These are phyloP conservation scores for Catostylus mosaicus DNA, from an alignment of 30 jellyfish, hydroid and myxozoan genomes.

Conservation along the genomic window DNA sequence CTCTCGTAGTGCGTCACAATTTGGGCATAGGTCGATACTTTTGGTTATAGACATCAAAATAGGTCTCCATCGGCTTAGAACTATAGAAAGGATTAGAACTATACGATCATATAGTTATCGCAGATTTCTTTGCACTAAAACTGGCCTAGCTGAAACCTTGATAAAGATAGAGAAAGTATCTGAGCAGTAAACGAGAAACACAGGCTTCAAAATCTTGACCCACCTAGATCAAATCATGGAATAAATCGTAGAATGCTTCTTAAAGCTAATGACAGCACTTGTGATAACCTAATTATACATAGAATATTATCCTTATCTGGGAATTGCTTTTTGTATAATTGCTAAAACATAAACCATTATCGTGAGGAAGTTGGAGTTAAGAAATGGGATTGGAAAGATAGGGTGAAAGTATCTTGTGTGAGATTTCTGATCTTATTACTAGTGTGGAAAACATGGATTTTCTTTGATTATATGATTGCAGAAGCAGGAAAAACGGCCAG, in stretches of 20 bases:
- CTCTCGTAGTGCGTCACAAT: too few relatives aligned
- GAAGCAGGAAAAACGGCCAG: background rate
- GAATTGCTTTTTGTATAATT: background rate
- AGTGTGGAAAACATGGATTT: background rate
- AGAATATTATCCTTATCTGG: background rate
- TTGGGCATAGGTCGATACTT: too few relatives aligned
- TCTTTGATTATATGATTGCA: background rate
- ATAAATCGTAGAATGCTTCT: background rate
- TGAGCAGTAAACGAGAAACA: background rate
- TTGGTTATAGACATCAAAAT: too few relatives aligned
- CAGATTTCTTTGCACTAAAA: background rate
- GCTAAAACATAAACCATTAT: background rate
- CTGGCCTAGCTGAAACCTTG: background rate
- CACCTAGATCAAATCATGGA: background rate
- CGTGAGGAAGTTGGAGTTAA: background rate
- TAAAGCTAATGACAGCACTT: background rate
- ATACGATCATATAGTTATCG: too few relatives aligned
- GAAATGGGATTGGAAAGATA: conserved; percentile 1
- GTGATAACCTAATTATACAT: background rate
- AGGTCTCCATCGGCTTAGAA: too few relatives aligned
- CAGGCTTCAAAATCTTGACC: background rate
- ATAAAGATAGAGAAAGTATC: background rate
- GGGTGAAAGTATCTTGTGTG: background rate
- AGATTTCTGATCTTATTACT: background rate
- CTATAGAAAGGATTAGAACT: too few relatives aligned